These are phyloP conservation scores for Catagonus wagneri DNA, from an alignment of 2,113 vertebrate genomes.

Conservation along the genomic window DNA sequence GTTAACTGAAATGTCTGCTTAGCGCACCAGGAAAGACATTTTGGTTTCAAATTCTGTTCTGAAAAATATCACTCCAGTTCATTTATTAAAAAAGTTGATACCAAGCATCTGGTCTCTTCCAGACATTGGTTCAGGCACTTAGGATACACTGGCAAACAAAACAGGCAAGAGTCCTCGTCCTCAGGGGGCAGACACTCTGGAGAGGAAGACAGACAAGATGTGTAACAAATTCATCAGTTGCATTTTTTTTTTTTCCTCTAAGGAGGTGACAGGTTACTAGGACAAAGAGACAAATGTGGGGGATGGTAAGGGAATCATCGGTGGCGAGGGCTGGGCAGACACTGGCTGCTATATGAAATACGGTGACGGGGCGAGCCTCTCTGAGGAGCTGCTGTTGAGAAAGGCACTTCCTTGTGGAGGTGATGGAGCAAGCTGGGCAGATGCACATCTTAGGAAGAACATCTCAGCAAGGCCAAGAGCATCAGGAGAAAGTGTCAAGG, in stretches of 20 bases:
- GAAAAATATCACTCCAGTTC: background rate
- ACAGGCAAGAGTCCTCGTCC: background rate
- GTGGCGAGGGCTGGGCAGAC: background rate
- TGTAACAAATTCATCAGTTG: background rate
- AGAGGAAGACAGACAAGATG: background rate
- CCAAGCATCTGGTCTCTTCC: background rate
- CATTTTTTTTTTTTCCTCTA: background rate
- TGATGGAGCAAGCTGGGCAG: too few relatives aligned
- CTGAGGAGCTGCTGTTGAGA: background rate
- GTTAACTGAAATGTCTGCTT: background rate
- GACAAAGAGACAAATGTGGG: background rate
- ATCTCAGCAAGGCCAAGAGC: background rate
- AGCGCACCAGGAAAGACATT: background rate
- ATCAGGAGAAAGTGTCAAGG: too few relatives aligned
- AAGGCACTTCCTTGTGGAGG: background rate
- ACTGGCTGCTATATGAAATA: background rate
- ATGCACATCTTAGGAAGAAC: background rate
- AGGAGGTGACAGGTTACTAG: background rate
- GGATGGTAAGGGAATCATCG: too few relatives aligned
- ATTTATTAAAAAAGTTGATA: background rate
- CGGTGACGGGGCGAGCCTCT: fast-evolving
- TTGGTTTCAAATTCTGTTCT: background rate
- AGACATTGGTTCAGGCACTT: background rate
- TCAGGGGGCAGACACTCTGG: background rate
- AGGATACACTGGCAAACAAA: background rate